Conservation (phyloP, 1,140 invertebrate species). For the Epicauta chinensis region DNA sequence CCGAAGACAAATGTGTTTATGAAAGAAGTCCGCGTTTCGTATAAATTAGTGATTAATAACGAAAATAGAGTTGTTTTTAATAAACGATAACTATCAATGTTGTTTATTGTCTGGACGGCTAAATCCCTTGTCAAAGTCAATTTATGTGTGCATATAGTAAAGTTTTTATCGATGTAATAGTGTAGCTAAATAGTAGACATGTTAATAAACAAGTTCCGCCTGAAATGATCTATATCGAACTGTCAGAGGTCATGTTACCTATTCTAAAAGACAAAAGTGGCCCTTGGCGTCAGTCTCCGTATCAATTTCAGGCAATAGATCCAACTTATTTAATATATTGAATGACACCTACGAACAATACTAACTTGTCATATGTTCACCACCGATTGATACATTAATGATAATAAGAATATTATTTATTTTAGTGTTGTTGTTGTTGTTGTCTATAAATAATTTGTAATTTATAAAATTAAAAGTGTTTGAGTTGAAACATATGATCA, state of each 20-base stretch:
- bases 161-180: too few relatives aligned
- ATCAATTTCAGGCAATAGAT: slow-evolving; percentile 1
- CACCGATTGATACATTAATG: background rate
- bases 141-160: too few relatives aligned
- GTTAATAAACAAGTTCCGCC: background rate
- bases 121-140: too few relatives aligned
- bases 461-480: too few relatives aligned
- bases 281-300: slow-evolving; percentile 11
- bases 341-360: slow-evolving; percentile 1
- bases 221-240: slow-evolving; percentile 1
- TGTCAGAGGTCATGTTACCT: slow-evolving; percentile 7
- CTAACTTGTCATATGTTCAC: background rate
- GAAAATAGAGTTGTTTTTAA: background rate
- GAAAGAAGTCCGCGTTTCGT: too few relatives aligned
- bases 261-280: slow-evolving; percentile 2
- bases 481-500: too few relatives aligned
- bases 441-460: background rate
- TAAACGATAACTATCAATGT: too few relatives aligned
- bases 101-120: too few relatives aligned
- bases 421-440: background rate
- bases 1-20: too few relatives aligned
- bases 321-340: background rate
- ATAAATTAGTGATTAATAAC: too few relatives aligned
- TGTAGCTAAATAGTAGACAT: too few relatives aligned
- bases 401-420: background rate